phyloP scores from a whole-genome alignment of 1,140 invertebrate genomes.

The Megathymus violae region DNA sequence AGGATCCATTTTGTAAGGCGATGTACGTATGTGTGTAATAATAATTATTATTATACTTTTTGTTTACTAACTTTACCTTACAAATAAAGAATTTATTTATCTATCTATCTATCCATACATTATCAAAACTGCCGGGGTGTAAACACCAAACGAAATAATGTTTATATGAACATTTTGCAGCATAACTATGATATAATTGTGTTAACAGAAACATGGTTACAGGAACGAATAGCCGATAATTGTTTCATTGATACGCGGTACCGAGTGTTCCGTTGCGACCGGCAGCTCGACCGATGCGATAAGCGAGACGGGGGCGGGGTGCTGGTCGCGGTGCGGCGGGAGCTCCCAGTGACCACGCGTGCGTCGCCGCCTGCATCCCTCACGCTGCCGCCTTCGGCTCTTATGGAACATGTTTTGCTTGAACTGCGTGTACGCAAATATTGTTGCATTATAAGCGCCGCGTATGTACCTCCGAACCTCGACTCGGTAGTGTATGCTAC shows the following conservation, averaged over 20 bases:
- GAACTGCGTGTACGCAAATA: too few species aligned
- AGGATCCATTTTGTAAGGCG: too few species aligned
- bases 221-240: constrained; percentile 23
- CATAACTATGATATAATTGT: too few species aligned
- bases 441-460: too few species aligned
- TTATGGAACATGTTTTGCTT: constrained; percentile 20
- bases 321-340: constrained; percentile 32
- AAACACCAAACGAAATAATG: constrained; percentile 34
- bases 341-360: constrained; percentile 6
- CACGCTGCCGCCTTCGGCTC: background rate
- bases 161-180: constrained; percentile 43
- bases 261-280: constrained; percentile 5
- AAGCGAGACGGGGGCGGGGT: constrained; percentile 38
- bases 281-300: background rate
- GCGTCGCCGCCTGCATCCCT: background rate
- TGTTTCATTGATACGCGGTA: constrained; percentile 18
- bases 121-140: constrained; percentile 39
- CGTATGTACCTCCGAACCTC: too few species aligned
- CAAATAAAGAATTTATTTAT: too few species aligned
- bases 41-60: too few species aligned
- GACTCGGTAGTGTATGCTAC: constrained; percentile 7
- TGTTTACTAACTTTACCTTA: too few species aligned
- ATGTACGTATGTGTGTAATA: too few species aligned
- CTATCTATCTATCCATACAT: constrained; percentile 35
- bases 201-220: too few species aligned